These are phyloP conservation scores for Enteromius argenteus DNA, from an alignment of 2,797 vertebrate species.

Conservation along the genomic window DNA sequence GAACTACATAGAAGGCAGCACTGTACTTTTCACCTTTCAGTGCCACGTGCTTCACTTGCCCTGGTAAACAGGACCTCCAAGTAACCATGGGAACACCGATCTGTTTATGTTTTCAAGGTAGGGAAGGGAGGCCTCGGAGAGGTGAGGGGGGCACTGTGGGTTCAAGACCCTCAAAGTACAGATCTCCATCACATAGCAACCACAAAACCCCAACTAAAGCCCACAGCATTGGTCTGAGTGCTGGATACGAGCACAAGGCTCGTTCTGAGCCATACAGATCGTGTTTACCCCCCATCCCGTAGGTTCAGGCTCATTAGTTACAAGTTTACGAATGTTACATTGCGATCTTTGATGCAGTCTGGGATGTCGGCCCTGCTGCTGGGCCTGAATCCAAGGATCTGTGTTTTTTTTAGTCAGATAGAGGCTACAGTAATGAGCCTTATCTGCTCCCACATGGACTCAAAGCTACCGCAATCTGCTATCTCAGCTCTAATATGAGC, in stretches of 20 bases:
- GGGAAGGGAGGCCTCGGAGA: conserved; percentile 53
- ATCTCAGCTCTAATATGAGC: conserved; percentile 57
- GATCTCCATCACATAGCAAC: conserved; percentile 54
- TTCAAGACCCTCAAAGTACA: conserved; percentile 48
- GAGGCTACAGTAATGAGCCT: conserved; percentile 56
- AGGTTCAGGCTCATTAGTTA: conserved; percentile 38
- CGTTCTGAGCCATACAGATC: conserved; percentile 4
- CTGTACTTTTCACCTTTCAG: conserved; percentile 52
- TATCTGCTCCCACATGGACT: conserved; percentile 62
- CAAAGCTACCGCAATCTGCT: conserved; percentile 60
- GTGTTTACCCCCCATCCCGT: conserved; percentile 21
- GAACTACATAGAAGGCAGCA: conserved; percentile 40
- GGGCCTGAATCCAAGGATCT: conserved; percentile 54
- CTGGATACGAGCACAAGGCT: conserved; percentile 19
- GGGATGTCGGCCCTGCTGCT: conserved; percentile 44
- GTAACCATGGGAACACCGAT: conserved; percentile 58
- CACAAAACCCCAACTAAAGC: conserved; percentile 52
- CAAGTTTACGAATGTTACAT: conserved; percentile 36
- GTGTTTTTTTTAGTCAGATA: conserved; percentile 57
- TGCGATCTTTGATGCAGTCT: conserved; percentile 45
- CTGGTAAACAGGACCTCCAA: conserved; percentile 55
- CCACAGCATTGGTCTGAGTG: conserved; percentile 13
- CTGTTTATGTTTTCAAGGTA: conserved; percentile 61
- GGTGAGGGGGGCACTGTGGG: conserved; percentile 50
- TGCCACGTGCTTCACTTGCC: conserved; percentile 44